phyloP scores from a whole-genome alignment of 1,140 invertebrate genomes.

The Eulimnadia texana region DNA sequence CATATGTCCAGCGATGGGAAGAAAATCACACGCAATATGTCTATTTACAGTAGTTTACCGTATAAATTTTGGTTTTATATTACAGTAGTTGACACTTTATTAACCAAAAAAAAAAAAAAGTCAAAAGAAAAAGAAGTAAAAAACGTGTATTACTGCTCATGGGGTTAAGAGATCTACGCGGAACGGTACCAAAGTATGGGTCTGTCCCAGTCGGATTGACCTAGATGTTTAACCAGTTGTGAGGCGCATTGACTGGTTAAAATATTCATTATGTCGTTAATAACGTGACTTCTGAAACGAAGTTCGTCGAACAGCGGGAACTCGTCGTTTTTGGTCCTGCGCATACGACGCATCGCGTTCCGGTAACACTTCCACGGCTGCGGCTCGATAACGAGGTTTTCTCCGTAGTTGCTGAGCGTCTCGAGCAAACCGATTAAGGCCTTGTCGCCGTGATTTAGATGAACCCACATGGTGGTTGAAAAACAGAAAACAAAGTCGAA shows the following conservation, averaged over 20 bases:
- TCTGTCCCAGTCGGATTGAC: slow-evolving; percentile 13
- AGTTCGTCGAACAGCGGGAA: slow-evolving; percentile 44
- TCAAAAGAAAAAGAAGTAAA: too few species aligned
- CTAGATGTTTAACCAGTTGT: slow-evolving; percentile 13
- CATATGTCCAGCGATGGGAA: background rate
- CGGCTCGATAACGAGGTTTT: slow-evolving; percentile 54
- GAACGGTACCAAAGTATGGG: slow-evolving; percentile 15
- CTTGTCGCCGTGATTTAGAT: slow-evolving; percentile 60
- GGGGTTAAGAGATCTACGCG: background rate
- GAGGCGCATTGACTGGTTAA: slow-evolving; percentile 35
- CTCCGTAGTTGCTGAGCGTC: slow-evolving; percentile 40
- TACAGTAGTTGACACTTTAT: too few species aligned
- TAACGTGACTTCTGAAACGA: slow-evolving; percentile 42
- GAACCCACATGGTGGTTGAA: slow-evolving; percentile 76
- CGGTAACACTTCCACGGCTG: slow-evolving; percentile 68
- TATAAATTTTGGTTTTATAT: too few species aligned
- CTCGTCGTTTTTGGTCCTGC: slow-evolving; percentile 35
- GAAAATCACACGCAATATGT: too few species aligned
- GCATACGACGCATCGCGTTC: slow-evolving; percentile 51
- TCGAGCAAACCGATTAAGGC: slow-evolving; percentile 35
- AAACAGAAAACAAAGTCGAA: slow-evolving; percentile 64
- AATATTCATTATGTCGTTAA: slow-evolving; percentile 41
- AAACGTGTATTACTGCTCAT: too few species aligned
- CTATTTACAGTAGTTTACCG: too few species aligned
- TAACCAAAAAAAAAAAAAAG: too few species aligned